A percentile compares a stretch with the other conserved stretches of the same genome.
phyloP scores from a whole-genome alignment of 2,888 invertebrate genomes.

The Hydraecia micacea region DNA sequence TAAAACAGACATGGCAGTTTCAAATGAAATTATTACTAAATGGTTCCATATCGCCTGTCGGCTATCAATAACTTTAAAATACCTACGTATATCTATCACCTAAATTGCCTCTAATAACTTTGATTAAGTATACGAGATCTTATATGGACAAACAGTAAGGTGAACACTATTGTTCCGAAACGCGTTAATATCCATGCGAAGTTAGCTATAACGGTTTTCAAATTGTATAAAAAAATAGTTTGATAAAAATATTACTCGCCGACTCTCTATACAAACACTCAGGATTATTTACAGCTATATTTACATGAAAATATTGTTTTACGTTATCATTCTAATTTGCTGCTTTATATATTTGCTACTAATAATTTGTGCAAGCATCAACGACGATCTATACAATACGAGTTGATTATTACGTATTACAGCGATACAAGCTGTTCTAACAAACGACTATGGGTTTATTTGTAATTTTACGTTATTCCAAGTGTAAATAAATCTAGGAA shows the following conservation, averaged over 20 bases:
- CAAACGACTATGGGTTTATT: constrained; percentile 43
- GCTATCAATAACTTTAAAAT: constrained; percentile 50
- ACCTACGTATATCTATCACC: constrained; percentile 49
- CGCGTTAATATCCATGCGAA: constrained; percentile 59
- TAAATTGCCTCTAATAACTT: constrained; percentile 55
- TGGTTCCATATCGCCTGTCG: constrained; percentile 77
- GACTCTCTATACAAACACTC: constrained; percentile 85
- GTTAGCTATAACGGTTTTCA: constrained; percentile 70
- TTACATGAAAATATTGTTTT: constrained; percentile 74
- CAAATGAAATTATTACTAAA: constrained; percentile 74
- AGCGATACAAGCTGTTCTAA: constrained; percentile 58
- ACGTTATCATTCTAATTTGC: constrained; percentile 38
- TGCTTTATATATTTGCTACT: constrained; percentile 52
- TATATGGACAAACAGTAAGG: constrained; percentile 59
- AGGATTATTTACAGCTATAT: constrained; percentile 82
- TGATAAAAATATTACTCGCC: constrained; percentile 84
- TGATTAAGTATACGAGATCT: constrained; percentile 54
- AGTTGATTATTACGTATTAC: constrained; percentile 43
- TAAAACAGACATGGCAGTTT: constrained; percentile 68
- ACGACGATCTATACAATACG: constrained; percentile 38
- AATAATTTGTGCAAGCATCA: constrained; percentile 72
- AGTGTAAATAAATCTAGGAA: constrained; percentile 41
- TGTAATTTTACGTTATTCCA: constrained; percentile 30
- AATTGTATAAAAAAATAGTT: constrained; percentile 85
- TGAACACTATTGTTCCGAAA: constrained; percentile 60